These are phyloP conservation scores for Karalla daura DNA, from an alignment of 2,797 vertebrate genomes.

Conservation along the genomic window DNA sequence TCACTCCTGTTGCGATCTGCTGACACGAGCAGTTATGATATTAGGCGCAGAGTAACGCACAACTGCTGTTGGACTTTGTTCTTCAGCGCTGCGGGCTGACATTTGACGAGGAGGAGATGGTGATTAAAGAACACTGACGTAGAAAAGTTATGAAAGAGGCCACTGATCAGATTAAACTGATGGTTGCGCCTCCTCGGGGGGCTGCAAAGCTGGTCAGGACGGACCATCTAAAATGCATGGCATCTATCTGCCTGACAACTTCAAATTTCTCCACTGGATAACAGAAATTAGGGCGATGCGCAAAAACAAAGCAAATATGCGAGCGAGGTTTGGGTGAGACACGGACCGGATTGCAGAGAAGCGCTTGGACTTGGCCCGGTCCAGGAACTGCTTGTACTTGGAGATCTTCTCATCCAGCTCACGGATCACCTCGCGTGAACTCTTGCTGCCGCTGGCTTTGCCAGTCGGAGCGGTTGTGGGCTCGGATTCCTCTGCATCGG, in stretches of 20 bases:
- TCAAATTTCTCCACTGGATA: slow-evolving; percentile 20
- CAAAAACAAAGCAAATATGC: slow-evolving; percentile 24
- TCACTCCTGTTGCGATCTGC: slow-evolving; percentile 19
- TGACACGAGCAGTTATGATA: slow-evolving; percentile 26
- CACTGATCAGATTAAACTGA: slow-evolving; percentile 38
- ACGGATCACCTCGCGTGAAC: slow-evolving; percentile 83
- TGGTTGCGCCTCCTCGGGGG: slow-evolving; percentile 14
- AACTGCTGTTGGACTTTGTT: slow-evolving; percentile 14
- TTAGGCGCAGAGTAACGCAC: slow-evolving; percentile 8
- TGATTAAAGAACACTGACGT: slow-evolving; percentile 23
- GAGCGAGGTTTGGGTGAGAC: slow-evolving; percentile 22
- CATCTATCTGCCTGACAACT: slow-evolving; percentile 49
- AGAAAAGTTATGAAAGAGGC: slow-evolving; percentile 33
- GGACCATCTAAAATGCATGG: slow-evolving; percentile 39
- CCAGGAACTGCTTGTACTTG: slow-evolving; percentile 95
- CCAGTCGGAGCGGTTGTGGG: slow-evolving; percentile 23
- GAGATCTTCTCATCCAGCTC: slow-evolving; percentile 94
- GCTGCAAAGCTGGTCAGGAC: slow-evolving; percentile 20
- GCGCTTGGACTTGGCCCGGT: slow-evolving; percentile 93
- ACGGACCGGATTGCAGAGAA: slow-evolving; percentile 95
- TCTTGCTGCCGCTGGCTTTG: slow-evolving; percentile 62
- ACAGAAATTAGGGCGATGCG: slow-evolving; percentile 3
- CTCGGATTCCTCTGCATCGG: slow-evolving; percentile 20
- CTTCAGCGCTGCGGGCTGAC: slow-evolving; percentile 25
- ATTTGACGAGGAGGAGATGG: slow-evolving; percentile 25